phyloP scores from a whole-genome alignment of 2,113 vertebrate species.

The Pelvicachromis taeniatus region DNA sequence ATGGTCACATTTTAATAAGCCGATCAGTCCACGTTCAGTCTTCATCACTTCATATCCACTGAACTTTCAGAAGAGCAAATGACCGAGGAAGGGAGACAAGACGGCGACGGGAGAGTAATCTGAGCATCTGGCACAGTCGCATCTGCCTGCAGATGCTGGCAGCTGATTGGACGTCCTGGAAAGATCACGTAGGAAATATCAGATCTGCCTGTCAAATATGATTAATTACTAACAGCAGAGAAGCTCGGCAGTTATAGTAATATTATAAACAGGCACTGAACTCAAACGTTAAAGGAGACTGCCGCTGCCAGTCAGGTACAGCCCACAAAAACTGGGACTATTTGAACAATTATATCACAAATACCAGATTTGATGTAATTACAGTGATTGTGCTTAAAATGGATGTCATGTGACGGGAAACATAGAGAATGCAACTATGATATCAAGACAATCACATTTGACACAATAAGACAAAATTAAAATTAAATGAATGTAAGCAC shows the following conservation, averaged over 20 bases:
- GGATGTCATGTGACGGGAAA: neutral
- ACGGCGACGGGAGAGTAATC: conserved; percentile 15
- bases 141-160: conserved; percentile 33
- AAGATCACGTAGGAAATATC: conserved; percentile 43
- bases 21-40: neutral
- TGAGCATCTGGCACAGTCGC: conserved; percentile 33
- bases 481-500: neutral
- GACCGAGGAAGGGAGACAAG: neutral
- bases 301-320: neutral
- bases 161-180: conserved; percentile 40
- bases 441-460: neutral
- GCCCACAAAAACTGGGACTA: neutral
- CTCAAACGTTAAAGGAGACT: neutral
- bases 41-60: neutral
- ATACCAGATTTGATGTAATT: neutral
- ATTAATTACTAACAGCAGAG: conserved; percentile 25
- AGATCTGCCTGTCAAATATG: conserved; percentile 44
- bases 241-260: neutral
- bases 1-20: neutral
- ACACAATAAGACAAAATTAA: neutral
- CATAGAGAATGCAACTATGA: neutral
- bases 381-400: neutral
- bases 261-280: neutral
- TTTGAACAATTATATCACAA: neutral
- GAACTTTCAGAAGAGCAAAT: conserved; percentile 32